A percentile compares a stretch with the other conserved stretches of the same genome.
Conservation (phyloP, 1,140 invertebrate species). For the Drosophila varians region DNA sequence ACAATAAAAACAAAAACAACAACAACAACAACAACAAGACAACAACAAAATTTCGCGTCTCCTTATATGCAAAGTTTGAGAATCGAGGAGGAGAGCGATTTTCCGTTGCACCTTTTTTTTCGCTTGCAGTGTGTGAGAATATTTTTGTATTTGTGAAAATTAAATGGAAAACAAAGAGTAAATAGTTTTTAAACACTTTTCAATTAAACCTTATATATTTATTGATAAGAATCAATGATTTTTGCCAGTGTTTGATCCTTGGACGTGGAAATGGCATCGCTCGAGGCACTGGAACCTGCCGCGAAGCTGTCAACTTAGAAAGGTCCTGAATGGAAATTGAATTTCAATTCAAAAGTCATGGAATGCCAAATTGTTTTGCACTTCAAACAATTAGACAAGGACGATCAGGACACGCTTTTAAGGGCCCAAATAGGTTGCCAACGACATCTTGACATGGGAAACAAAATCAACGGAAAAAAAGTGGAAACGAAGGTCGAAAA, state of each 20-base stretch:
- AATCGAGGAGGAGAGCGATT: no score
- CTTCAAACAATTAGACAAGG: conserved; percentile 50
- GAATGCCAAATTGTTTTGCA: conserved; percentile 49
- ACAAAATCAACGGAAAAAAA: conserved; percentile 13
- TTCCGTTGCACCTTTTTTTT: no score
- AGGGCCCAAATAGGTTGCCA: conserved; percentile 9
- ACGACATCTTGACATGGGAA: not conserved
- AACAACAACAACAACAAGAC: no score
- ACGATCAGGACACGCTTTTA: not conserved
- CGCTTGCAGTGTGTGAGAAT: no score
- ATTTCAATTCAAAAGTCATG: conserved; percentile 14
- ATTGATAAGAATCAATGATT: no score
- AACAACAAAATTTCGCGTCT: no score
- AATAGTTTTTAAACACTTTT: no score
- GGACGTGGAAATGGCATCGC: not conserved
- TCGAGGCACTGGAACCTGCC: conserved; percentile 25
- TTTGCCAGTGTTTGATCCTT: not conserved
- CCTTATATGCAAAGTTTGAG: no score
- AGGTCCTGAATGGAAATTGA: conserved; percentile 17
- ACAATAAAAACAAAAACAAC: no score
- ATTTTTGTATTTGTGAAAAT: no score
- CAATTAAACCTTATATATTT: no score
- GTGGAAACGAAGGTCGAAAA: conserved; percentile 13
- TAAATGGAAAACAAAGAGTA: no score
- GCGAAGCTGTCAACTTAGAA: conserved; percentile 62